Conservation (phyloP, 2,113 vertebrate species). For the Paracanthobrama guichenoti region DNA sequence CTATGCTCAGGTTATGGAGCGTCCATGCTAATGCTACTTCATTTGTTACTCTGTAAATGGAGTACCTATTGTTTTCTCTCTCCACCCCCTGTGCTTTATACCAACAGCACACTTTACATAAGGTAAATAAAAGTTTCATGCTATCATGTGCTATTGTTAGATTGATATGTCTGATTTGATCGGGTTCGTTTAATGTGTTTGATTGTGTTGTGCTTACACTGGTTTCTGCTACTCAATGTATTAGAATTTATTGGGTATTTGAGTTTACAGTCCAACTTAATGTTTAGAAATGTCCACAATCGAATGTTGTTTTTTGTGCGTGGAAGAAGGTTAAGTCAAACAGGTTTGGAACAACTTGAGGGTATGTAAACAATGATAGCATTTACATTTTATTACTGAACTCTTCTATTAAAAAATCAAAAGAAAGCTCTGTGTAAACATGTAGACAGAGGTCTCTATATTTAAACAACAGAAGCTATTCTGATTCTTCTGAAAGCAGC, state of each 20-base stretch:
- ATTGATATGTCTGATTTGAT: neutral
- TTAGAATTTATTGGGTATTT: neutral
- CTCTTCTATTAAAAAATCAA: neutral
- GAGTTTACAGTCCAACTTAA: neutral
- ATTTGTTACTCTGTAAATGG: neutral
- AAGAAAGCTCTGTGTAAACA: neutral
- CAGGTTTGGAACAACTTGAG: neutral
- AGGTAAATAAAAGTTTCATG: neutral
- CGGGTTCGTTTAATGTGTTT: neutral
- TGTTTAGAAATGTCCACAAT: neutral
- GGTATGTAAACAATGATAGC: neutral
- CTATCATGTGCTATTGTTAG: neutral
- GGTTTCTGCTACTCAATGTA: neutral
- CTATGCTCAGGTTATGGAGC: neutral
- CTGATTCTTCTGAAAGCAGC: conserved; percentile 39
- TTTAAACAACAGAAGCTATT: conserved; percentile 6
- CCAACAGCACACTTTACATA: neutral
- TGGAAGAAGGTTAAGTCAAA: neutral
- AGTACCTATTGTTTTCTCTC: neutral
- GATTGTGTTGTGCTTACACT: neutral
- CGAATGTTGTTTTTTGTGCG: neutral
- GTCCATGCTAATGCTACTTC: no score
- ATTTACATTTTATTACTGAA: neutral
- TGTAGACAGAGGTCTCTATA: neutral
- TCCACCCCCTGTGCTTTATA: neutral